phyloP scores from a whole-genome alignment of 2,113 vertebrate species.

The Hemibagrus wyckioides region DNA sequence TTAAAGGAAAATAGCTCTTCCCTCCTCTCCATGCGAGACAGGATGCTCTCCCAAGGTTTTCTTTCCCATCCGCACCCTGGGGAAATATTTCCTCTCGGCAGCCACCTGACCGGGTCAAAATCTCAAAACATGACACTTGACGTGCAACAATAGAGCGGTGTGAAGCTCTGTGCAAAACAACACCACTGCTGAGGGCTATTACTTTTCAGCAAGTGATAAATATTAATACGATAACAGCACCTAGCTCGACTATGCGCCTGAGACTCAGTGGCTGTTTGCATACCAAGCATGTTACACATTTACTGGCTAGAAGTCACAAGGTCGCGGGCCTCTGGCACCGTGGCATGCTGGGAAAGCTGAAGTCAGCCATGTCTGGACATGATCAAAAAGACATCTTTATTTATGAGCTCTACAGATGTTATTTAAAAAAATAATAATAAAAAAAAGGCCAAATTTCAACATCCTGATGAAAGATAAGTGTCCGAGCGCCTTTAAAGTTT shows the following conservation, averaged over 20 bases:
- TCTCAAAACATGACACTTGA: slow-evolving; percentile 13
- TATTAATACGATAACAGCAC: neutral
- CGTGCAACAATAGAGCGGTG: slow-evolving; percentile 4
- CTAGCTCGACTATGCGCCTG: neutral
- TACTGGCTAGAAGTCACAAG: slow-evolving; percentile 24
- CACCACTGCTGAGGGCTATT: neutral
- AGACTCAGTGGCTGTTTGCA: neutral
- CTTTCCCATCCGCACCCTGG: slow-evolving; percentile 51
- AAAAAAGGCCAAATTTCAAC: neutral
- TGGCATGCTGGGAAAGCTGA: slow-evolving; percentile 16
- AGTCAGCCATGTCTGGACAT: slow-evolving; percentile 19
- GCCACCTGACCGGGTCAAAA: slow-evolving; percentile 32
- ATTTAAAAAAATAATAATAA: neutral
- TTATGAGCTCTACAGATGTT: neutral
- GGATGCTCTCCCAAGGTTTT: slow-evolving; percentile 38
- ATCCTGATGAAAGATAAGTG: neutral
- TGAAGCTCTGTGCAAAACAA: neutral
- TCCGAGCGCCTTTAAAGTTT: neutral
- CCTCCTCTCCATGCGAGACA: slow-evolving; percentile 34
- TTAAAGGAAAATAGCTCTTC: slow-evolving; percentile 11
- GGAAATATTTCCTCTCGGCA: slow-evolving; percentile 42
- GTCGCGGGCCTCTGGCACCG: slow-evolving; percentile 1
- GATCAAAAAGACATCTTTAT: slow-evolving; percentile 12
- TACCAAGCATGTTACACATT: slow-evolving; percentile 21
- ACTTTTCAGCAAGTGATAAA: neutral